Base-by-base conservation (phyloP, 2,113 vertebrate genomes). In the Tupaia tana region DNA sequence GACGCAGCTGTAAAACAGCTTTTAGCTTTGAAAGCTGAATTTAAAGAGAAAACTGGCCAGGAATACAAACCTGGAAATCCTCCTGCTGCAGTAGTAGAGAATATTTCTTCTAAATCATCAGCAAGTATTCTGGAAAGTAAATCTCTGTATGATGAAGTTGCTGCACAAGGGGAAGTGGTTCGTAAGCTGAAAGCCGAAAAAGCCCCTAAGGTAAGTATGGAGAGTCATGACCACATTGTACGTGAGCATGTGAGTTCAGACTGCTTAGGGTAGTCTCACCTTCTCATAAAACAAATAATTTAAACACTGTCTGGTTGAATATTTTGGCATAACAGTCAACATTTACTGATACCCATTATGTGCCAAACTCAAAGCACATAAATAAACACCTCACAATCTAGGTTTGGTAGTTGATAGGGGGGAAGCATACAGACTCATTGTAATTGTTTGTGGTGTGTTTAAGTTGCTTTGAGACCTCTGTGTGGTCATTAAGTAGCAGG, bases 41-140 rank as follows among this genome's bases (percentile, higher is more conserved):
- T 99, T 94, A 99, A 99, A 94, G 98, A 99, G 97, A 98, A 98
- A 96, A 99, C 99, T 0, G 99, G 99, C 63, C 98, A 99, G 75
- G 99, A 99, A 3, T 99, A 99, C 96, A 99, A 99, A 80, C 99
- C 99, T 54, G 99, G 99, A 84, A 98, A 91, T 95, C 97, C 98
- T 87, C 98, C 97, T 96, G 22, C 86, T 12, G 31, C 79, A 10
- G 22, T n/a, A 22, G 63, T 63, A 27, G 97, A 64, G 52, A 73
- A 5, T 3, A 12, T 59, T 19, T 43, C 97, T 85, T 16, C 97
- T 29, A 95, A 63, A 7, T 64, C 79, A 15, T 78, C 87, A n/a
- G 79, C 31, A 4, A 5, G 52, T 25, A 0, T 29, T 52, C 10
- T 18, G 22, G 97, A 95, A 3, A 29, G 22, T 86, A 86, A 84